Conservation (phyloP, 2,113 vertebrate species). For the Podarcis muralis region DNA sequence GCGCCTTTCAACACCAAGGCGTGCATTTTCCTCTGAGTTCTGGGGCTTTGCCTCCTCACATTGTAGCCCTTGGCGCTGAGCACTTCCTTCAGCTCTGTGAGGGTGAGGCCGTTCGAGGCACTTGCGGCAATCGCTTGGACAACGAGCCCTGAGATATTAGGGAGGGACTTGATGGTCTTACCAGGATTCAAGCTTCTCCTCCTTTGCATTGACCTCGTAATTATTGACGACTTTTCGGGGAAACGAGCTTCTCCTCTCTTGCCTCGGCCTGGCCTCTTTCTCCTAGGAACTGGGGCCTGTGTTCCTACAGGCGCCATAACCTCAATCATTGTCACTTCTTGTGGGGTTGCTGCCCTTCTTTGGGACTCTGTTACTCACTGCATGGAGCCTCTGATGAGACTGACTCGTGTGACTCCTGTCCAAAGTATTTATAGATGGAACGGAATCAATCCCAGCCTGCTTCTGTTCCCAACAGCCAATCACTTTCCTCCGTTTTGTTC, state of each 20-base stretch:
- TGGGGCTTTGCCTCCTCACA: conserved; percentile 7
- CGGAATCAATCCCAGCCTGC: neutral
- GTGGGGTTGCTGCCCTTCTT: neutral
- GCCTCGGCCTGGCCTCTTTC: neutral
- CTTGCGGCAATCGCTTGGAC: neutral
- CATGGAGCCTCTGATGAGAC: conserved; percentile 1
- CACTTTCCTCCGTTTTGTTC: neutral
- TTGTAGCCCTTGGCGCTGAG: neutral
- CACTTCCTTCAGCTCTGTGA: conserved; percentile 2
- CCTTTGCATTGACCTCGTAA: neutral
- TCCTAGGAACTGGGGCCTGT: neutral
- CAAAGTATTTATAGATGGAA: neutral
- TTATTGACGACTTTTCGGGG: neutral
- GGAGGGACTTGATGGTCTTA: neutral
- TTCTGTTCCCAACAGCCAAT: conserved; percentile 22
- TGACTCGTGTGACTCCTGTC: neutral
- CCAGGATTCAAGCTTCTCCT: neutral
- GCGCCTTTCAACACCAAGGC: neutral
- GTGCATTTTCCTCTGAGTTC: neutral
- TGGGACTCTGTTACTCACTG: neutral
- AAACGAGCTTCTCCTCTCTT: neutral
- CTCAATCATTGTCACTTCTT: neutral
- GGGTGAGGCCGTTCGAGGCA: neutral
- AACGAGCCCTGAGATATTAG: conserved; percentile 5
- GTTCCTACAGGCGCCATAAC: neutral